phyloP scores from a whole-genome alignment of 2,888 invertebrate species.

The Cactoblastis cactorum region DNA sequence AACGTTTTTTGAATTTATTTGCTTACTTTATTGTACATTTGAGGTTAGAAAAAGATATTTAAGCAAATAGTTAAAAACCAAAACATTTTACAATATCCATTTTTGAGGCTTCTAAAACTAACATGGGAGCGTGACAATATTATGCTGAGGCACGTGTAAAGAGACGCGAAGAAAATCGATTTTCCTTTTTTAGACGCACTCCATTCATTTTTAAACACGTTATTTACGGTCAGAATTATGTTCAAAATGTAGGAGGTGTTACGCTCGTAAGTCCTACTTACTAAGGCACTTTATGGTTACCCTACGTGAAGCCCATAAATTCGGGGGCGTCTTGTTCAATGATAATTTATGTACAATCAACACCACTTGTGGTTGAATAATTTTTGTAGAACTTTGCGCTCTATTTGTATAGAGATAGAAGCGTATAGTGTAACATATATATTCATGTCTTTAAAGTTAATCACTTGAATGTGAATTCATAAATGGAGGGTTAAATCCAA shows the following conservation, averaged over 20 bases:
- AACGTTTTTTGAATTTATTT: too few species aligned
- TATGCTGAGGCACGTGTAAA: conserved; percentile 3
- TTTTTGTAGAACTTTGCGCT: conserved; percentile 16
- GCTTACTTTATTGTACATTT: background rate
- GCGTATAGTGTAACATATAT: conserved; percentile 33
- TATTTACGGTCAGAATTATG: conserved; percentile 14
- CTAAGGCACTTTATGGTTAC: conserved; percentile 19
- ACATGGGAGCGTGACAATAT: background rate
- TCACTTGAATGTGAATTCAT: conserved; percentile 45
- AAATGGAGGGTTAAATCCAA: conserved; percentile 28
- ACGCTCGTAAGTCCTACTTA: conserved; percentile 14
- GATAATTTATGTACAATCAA: conserved; percentile 49
- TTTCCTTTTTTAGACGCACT: conserved; percentile 9
- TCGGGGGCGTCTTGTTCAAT: conserved; percentile 41
- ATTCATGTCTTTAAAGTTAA: conserved; percentile 49
- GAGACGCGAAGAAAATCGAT: background rate
- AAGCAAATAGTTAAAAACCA: background rate
- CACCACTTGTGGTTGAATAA: conserved; percentile 20
- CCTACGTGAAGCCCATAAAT: conserved; percentile 43
- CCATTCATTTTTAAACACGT: conserved; percentile 14
- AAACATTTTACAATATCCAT: background rate
- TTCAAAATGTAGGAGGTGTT: conserved; percentile 15
- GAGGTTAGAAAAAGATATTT: background rate
- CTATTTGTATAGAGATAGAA: conserved; percentile 10
- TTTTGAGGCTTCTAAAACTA: background rate